These are phyloP conservation scores for Ophion ellenae DNA, from an alignment of 2,888 invertebrate species.

Conservation along the genomic window DNA sequence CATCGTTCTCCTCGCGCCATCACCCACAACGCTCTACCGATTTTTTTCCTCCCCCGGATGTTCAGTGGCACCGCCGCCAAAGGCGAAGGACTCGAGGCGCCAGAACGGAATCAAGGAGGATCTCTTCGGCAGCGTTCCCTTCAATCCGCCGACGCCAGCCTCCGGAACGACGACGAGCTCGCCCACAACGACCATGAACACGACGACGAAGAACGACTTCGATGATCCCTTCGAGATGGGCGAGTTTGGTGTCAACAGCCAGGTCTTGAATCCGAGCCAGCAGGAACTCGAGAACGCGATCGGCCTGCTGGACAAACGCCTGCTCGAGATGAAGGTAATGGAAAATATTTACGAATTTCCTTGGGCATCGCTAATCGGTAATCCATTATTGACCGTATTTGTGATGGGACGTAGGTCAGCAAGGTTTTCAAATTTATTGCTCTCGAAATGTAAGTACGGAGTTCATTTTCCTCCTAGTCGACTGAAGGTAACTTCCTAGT, in stretches of 20 bases:
- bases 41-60: background rate
- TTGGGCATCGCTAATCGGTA: background rate
- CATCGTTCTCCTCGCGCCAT: background rate
- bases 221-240: conserved; percentile 95
- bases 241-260: conserved; percentile 85
- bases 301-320: conserved; percentile 91
- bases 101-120: conserved; percentile 87
- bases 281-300: conserved; percentile 90
- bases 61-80: conserved; percentile 95
- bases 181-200: conserved; percentile 66
- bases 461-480: background rate
- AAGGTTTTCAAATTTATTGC: background rate
- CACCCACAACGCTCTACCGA: background rate
- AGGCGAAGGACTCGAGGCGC: conserved; percentile 85
- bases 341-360: background rate
- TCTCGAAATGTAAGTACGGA: background rate
- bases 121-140: conserved; percentile 92
- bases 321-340: conserved; percentile 93
- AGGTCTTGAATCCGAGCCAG: conserved; percentile 84
- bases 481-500: background rate
- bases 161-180: conserved; percentile 70
- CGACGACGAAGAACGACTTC: conserved; percentile 80
- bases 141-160: conserved; percentile 84
- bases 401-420: background rate
- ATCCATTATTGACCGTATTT: background rate